Evolutionary conservation across 2,797 vertebrate species (phyloP), one percentile per base, ranked within the genome.

Genomic region (Ibycter americanus): DNA sequence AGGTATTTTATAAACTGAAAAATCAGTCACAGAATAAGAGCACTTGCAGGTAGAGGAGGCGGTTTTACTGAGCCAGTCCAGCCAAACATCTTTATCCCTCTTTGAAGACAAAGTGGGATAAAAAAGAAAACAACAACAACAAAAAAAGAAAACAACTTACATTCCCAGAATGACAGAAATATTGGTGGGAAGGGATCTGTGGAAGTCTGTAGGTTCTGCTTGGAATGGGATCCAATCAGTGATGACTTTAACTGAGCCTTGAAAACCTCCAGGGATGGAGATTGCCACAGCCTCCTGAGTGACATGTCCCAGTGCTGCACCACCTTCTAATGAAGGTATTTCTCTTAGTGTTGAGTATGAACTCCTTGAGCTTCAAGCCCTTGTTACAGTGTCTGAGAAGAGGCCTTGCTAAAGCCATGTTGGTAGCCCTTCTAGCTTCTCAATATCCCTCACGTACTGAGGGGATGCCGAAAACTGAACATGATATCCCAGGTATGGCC

Each of bases 401-500:
- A 40, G 5, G 9, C 13, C 5, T 18, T 55, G 13, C 38, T 8
- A 79, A 63, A 58, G 14, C 27, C 23, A 7, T n/a, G 11, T 10
- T 71, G 15, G 40, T 71, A 71, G 23, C 29, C 19, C 23, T 78
- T n/a, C 19, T 16, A 31, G 13, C 40, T 85, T 72, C 59, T 77
- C 38, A 52, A 7, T n/a, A 72, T 46, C 23, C 31, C 12, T 38
- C 44, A 31, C 15, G 23, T 72, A 56, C 11, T 34, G 10, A 77
- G 31, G 10, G 11, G 26, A 27, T 84, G 23, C 27, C 29, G 49
- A 4, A 89, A 91, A 76, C 6, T n/a, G 61, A 16, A 54, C 16
- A 18, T 0, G 0, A 22, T 58, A 47, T 31, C 7, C 32, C 44
- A 72, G 9, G 18, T 22, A 8, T 23, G 46, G 42, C 18, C 38